Percentiles rank a stretch among this genome's conserved stretches.
These are phyloP conservation scores for Ormyrus thymus DNA, from an alignment of 2,888 invertebrate species.

Conservation along the genomic window DNA sequence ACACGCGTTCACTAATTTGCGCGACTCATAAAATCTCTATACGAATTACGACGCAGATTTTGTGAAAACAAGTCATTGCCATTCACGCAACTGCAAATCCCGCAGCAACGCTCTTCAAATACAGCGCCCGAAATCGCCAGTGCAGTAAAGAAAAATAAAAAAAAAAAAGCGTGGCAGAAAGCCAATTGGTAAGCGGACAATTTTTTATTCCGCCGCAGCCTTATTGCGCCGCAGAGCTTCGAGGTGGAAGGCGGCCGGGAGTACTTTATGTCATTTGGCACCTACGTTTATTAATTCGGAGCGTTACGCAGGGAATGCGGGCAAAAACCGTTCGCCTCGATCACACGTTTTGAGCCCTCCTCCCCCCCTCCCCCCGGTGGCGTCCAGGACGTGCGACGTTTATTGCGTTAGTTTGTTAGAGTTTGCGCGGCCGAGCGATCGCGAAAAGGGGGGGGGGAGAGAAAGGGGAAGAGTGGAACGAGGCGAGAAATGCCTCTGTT, in stretches of 20 bases:
- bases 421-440: constrained; percentile 21
- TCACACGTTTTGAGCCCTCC: constrained; percentile 12
- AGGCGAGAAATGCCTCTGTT: constrained; percentile 42
- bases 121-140: no score
- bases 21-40: no score
- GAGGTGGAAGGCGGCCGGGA: not conserved
- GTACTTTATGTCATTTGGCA: constrained; percentile 32
- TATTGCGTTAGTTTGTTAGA: constrained; percentile 51
- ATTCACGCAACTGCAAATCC: no score
- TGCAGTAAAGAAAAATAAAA: no score
- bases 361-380: not conserved
- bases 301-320: constrained; percentile 2
- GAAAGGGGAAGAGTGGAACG: constrained; percentile 4
- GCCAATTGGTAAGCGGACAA: not conserved
- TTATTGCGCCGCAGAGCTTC: constrained; percentile 2
- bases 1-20: no score
- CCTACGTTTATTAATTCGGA: constrained; percentile 50
- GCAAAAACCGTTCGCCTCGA: constrained; percentile 40
- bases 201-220: not conserved
- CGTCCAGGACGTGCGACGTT: constrained; percentile 36
- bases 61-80: no score
- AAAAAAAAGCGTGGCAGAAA: no score
- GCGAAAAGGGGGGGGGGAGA: not conserved
- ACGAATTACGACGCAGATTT: no score
- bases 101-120: no score